phyloP scores from a whole-genome alignment of 2,888 invertebrate genomes.

The Agrotis segetum region DNA sequence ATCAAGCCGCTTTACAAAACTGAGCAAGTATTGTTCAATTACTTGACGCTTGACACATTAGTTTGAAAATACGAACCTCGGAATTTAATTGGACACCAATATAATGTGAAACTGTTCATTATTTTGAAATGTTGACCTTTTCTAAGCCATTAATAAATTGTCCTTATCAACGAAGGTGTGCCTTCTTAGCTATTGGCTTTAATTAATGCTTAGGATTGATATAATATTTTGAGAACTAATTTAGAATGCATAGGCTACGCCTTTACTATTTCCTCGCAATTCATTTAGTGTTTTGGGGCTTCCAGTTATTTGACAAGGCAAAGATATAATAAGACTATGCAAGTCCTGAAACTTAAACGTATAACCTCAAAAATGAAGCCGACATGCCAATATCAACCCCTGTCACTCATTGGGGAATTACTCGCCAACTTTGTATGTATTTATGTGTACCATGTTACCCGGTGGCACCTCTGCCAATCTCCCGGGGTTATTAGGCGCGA shows the following conservation, averaged over 20 bases:
- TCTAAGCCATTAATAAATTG: constrained; percentile 15
- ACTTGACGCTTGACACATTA: background rate
- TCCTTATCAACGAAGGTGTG: constrained; percentile 12
- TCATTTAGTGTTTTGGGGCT: background rate
- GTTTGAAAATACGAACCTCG: background rate
- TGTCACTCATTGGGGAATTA: constrained; percentile 11
- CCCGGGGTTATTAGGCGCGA: constrained; percentile 54
- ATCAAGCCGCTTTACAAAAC: too few species aligned
- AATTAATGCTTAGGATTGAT: too few species aligned
- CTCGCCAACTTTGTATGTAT: constrained; percentile 30
- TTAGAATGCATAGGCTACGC: background rate
- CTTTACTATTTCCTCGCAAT: too few species aligned
- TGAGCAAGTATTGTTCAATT: too few species aligned
- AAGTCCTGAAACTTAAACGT: background rate
- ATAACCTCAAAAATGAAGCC: background rate
- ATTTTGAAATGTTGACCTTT: constrained; percentile 1
- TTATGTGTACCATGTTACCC: constrained; percentile 29
- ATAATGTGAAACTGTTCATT: constrained; percentile 1
- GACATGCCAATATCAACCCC: constrained; percentile 2
- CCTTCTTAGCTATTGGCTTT: background rate
- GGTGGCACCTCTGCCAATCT: constrained; percentile 50
- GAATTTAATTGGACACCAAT: background rate
- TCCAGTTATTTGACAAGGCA: background rate
- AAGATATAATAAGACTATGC: too few species aligned
- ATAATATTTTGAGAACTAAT: background rate